These are phyloP conservation scores for Calosoma granatense DNA, from an alignment of 1,140 invertebrate genomes.

Conservation along the genomic window DNA sequence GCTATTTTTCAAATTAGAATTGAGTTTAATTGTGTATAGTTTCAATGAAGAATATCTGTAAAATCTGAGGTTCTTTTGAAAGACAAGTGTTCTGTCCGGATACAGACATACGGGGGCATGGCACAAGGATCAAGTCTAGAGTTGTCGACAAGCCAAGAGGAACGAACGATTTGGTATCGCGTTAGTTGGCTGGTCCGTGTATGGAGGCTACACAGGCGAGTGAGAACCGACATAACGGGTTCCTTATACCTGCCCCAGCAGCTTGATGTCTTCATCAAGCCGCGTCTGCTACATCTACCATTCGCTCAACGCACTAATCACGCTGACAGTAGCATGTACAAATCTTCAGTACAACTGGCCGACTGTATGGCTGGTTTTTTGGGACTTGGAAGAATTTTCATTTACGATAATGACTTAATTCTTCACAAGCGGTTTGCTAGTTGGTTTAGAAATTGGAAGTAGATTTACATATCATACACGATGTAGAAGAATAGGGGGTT, in stretches of 20 bases:
- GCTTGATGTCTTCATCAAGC: neutral
- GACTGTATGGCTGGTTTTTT: neutral
- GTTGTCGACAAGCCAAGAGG: too few relatives aligned
- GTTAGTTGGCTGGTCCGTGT: too few relatives aligned
- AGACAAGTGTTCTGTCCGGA: too few relatives aligned
- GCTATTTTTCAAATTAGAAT: too few relatives aligned
- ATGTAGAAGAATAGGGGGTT: too few relatives aligned
- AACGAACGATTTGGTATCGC: too few relatives aligned
- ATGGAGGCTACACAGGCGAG: too few relatives aligned
- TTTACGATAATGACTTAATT: neutral
- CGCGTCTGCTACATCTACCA: neutral
- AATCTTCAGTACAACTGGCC: neutral
- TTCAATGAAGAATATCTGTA: too few relatives aligned
- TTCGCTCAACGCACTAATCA: neutral
- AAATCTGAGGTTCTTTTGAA: too few relatives aligned
- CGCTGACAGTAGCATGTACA: neutral
- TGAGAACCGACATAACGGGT: neutral
- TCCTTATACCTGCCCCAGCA: neutral
- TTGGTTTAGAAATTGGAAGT: neutral
- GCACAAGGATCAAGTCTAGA: too few relatives aligned
- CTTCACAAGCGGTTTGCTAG: neutral
- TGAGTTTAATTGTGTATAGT: too few relatives aligned
- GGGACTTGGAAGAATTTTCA: neutral
- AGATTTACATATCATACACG: neutral
- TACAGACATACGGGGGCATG: too few relatives aligned